A percentile compares a stretch with the other conserved stretches of the same genome.
Conservation (phyloP, 2,888 invertebrate genomes). For the Hyposoter didymator region DNA sequence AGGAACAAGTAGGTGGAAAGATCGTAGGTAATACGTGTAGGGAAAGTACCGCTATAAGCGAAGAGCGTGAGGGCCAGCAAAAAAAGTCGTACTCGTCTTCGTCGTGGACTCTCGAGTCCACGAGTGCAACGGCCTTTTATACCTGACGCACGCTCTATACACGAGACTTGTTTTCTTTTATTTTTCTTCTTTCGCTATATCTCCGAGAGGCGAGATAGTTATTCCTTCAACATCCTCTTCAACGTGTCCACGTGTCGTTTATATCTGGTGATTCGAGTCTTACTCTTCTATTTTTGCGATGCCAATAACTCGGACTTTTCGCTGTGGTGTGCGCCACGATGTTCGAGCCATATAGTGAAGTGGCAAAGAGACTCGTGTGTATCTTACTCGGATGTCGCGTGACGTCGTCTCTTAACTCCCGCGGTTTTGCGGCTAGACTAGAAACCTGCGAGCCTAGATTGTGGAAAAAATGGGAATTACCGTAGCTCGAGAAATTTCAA, state of each 20-base stretch:
- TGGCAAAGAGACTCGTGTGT: background rate
- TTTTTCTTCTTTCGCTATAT: background rate
- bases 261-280: slow-evolving; percentile 8
- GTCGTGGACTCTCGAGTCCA: slow-evolving; percentile 69
- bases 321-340: background rate
- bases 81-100: slow-evolving; percentile 69
- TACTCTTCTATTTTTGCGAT: slow-evolving; percentile 33
- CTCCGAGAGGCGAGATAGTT: slow-evolving; percentile 17
- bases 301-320: slow-evolving; percentile 16
- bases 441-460: background rate
- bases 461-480: slow-evolving; percentile 7
- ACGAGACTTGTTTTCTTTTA: slow-evolving; percentile 1
- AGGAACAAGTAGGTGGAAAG: slow-evolving; percentile 49
- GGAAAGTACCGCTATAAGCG: slow-evolving; percentile 78
- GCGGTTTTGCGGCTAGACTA: slow-evolving; percentile 24
- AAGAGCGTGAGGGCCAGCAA: slow-evolving; percentile 63
- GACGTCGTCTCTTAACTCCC: background rate
- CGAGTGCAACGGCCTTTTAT: slow-evolving; percentile 81
- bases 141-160: slow-evolving; percentile 69
- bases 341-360: background rate
- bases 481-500: background rate
- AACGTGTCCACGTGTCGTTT: background rate
- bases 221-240: slow-evolving; percentile 20
- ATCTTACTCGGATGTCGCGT: slow-evolving; percentile 34
- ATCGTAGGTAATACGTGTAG: slow-evolving; percentile 61